Percentiles rank a stretch among this genome's conserved stretches.
These are phyloP conservation scores for Pachypeltis micranthus DNA, from an alignment of 1,140 invertebrate species.

Conservation along the genomic window DNA sequence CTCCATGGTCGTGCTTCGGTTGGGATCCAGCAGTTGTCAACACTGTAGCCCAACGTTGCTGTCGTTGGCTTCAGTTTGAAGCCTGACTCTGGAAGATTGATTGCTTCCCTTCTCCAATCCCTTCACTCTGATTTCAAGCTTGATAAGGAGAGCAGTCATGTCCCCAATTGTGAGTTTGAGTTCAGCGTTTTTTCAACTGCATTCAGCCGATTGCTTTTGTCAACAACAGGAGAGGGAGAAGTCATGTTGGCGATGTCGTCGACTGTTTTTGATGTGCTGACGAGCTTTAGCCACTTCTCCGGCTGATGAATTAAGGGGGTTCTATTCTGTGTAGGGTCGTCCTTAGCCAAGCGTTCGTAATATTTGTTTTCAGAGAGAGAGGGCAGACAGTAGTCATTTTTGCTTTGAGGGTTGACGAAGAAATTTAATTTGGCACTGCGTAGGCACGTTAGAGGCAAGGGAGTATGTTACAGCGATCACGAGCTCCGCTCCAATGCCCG, in stretches of 20 bases:
- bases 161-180: slow-evolving; percentile 27
- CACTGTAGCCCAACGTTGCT: slow-evolving; percentile 9
- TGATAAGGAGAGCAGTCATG: neutral
- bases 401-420: too few relatives aligned
- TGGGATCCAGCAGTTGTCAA: neutral
- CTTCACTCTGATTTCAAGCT: slow-evolving; percentile 6
- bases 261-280: slow-evolving; percentile 43
- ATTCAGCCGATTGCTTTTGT: slow-evolving; percentile 28
- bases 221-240: slow-evolving; percentile 18
- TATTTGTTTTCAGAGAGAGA: too few relatives aligned
- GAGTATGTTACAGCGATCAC: too few relatives aligned
- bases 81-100: neutral
- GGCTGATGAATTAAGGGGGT: slow-evolving; percentile 35
- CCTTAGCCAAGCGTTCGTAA: too few relatives aligned
- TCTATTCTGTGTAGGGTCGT: slow-evolving; percentile 12
- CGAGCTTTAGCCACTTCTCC: slow-evolving; percentile 43
- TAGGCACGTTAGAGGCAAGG: too few relatives aligned
- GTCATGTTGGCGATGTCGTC: slow-evolving; percentile 27
- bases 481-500: too few relatives aligned
- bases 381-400: too few relatives aligned
- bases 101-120: slow-evolving; percentile 11
- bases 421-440: too few relatives aligned
- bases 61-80: neutral
- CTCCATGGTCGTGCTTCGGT: slow-evolving; percentile 56
- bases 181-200: slow-evolving; percentile 32